Conservation (phyloP, 2,888 invertebrate genomes). For the Rhopalosiphum nymphaeae region DNA sequence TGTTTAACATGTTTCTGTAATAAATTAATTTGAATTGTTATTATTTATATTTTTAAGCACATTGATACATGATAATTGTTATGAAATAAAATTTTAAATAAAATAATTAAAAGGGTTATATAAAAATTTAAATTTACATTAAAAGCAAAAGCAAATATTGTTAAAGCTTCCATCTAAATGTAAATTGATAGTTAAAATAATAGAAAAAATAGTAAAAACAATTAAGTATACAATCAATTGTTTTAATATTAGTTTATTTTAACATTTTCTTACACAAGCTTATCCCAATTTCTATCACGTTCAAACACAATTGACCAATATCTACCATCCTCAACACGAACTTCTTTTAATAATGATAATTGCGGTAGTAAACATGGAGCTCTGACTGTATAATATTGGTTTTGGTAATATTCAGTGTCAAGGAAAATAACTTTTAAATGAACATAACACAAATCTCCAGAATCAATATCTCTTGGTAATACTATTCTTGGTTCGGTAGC, state of each 20-base stretch:
- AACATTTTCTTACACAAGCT: slow-evolving; percentile 74
- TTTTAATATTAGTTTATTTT: not conserved
- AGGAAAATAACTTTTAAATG: slow-evolving; percentile 77
- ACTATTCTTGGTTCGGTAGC: slow-evolving; percentile 92
- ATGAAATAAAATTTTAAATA: not conserved
- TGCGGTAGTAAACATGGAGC: slow-evolving; percentile 92
- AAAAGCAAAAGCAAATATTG: too few species aligned
- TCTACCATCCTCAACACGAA: slow-evolving; percentile 82
- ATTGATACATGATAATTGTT: not conserved
- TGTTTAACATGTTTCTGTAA: slow-evolving; percentile 77
- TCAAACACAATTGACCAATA: slow-evolving; percentile 93
- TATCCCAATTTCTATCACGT: slow-evolving; percentile 85
- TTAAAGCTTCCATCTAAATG: not conserved
- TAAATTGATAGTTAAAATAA: not conserved
- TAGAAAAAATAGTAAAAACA: not conserved
- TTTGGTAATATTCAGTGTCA: slow-evolving; percentile 70
- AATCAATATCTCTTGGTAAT: slow-evolving; percentile 87
- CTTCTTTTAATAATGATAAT: slow-evolving; percentile 79
- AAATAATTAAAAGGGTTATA: not conserved
- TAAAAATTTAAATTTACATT: not conserved
- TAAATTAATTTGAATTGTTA: not conserved
- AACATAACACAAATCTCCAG: slow-evolving; percentile 85
- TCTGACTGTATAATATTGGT: slow-evolving; percentile 75
- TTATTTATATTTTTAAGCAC: not conserved
- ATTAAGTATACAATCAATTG: not conserved